Conservation (phyloP, 2,888 invertebrate species). For the Tinea pellionella region DNA sequence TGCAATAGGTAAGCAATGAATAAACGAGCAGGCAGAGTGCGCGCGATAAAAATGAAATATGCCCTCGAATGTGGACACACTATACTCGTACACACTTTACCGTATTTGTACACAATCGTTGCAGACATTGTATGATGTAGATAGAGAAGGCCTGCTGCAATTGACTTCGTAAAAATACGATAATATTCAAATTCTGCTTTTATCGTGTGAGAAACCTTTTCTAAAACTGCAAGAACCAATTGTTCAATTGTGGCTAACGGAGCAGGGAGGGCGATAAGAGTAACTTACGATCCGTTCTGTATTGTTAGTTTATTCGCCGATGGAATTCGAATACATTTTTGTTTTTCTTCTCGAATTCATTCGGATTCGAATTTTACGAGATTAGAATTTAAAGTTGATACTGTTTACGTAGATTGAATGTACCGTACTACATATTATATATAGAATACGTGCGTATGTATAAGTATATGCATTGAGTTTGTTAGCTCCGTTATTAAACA, state of each 20-base stretch:
- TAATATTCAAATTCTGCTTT: conserved; percentile 44
- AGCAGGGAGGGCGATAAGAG: conserved; percentile 51
- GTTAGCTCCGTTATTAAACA: conserved; percentile 5
- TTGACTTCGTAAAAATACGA: conserved; percentile 27
- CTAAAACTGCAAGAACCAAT: conserved; percentile 50
- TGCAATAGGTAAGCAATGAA: conserved; percentile 69
- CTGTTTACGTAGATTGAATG: neutral
- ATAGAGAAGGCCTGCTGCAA: conserved; percentile 13
- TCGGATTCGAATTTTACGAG: conserved; percentile 7
- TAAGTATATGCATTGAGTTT: neutral
- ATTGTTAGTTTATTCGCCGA: conserved; percentile 31
- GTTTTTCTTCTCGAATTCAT: conserved; percentile 12
- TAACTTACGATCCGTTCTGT: conserved; percentile 58
- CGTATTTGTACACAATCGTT: conserved; percentile 9
- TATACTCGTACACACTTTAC: neutral
- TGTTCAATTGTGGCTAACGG: conserved; percentile 54
- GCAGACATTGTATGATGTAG: conserved; percentile 3
- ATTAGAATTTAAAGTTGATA: conserved; percentile 10
- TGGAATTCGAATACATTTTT: conserved; percentile 13
- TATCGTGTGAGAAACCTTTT: conserved; percentile 35
- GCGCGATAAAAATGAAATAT: conserved; percentile 70
- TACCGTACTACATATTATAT: neutral
- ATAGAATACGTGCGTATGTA: neutral
- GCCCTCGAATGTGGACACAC: conserved; percentile 18
- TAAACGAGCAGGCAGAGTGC: conserved; percentile 56